Percentiles rank a stretch among this genome's conserved stretches.
phyloP scores from a whole-genome alignment of 2,888 invertebrate species.

The Uloborus plumipes region DNA sequence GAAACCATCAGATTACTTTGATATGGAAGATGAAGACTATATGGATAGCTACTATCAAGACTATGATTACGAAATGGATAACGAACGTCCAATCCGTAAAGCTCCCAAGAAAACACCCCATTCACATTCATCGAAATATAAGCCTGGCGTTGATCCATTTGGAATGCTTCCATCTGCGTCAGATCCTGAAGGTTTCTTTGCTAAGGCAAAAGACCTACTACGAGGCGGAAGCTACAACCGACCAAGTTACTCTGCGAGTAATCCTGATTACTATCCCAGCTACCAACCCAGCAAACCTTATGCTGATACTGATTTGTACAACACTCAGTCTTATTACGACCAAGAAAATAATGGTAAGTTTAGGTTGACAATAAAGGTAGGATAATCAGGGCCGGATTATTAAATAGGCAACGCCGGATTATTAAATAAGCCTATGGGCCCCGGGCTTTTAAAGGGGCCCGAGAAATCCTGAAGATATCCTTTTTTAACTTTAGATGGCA shows the following conservation, averaged over 20 bases:
- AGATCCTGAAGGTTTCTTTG: conserved; percentile 42
- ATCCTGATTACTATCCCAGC: conserved; percentile 22
- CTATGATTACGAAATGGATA: conserved; percentile 36
- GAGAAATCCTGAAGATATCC: too few relatives aligned
- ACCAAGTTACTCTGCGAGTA: conserved; percentile 25
- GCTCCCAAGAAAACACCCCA: conserved; percentile 17
- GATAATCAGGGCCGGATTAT: too few relatives aligned
- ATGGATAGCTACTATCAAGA: conserved; percentile 37
- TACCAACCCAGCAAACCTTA: conserved; percentile 36
- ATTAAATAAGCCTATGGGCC: too few relatives aligned
- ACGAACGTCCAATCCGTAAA: conserved; percentile 8
- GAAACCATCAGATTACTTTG: conserved; percentile 40
- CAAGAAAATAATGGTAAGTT: conserved; percentile 34
- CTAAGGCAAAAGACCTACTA: conserved; percentile 49
- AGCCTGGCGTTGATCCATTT: conserved; percentile 21
- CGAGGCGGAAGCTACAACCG: conserved; percentile 33
- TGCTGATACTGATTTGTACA: conserved; percentile 9
- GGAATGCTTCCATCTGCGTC: conserved; percentile 39
- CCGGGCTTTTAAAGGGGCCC: too few relatives aligned
- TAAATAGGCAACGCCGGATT: too few relatives aligned
- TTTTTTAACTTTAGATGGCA: too few relatives aligned
- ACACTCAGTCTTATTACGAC: conserved; percentile 26
- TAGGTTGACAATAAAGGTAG: background rate
- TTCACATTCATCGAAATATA: conserved; percentile 3
- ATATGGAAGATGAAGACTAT: conserved; percentile 35